Percentiles rank a stretch among this genome's conserved stretches.
Conservation (phyloP, 2,888 invertebrate genomes). For the Orchesellides sinensis region DNA sequence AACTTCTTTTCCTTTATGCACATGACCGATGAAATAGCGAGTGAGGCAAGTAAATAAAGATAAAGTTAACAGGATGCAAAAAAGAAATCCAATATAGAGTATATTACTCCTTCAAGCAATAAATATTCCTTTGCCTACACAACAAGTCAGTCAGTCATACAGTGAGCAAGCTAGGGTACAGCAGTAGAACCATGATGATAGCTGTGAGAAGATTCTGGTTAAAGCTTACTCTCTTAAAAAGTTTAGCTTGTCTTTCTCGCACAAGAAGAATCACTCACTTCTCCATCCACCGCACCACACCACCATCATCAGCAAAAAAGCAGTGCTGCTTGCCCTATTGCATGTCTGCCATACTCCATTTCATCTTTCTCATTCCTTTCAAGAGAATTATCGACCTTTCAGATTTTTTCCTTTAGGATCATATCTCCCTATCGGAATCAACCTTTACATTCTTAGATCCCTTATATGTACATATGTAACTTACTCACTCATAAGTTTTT, state of each 20-base stretch:
- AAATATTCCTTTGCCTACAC: conserved; percentile 55
- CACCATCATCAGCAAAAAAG: conserved; percentile 28
- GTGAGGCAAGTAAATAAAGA: conserved; percentile 1
- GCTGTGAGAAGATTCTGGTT: conserved; percentile 52
- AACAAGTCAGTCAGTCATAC: conserved; percentile 35
- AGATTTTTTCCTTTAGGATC: conserved; percentile 41
- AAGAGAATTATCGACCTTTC: conserved; percentile 63
- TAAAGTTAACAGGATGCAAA: not conserved
- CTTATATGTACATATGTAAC: not conserved
- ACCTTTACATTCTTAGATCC: not conserved
- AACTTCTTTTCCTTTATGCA: conserved; percentile 33
- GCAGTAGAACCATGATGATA: conserved; percentile 32
- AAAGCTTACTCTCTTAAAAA: too few species aligned
- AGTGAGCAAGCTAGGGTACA: conserved; percentile 9
- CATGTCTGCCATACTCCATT: conserved; percentile 51
- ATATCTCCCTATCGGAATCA: not conserved
- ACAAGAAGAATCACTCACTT: conserved; percentile 44
- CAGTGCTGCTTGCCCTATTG: conserved; percentile 42
- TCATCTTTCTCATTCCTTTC: conserved; percentile 52
- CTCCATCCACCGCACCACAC: not conserved
- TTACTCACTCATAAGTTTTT: not conserved
- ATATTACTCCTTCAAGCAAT: conserved; percentile 29
- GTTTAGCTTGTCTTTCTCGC: conserved; percentile 31
- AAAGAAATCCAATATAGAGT: conserved; percentile 44
- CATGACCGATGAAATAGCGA: conserved; percentile 38